Evolutionary conservation across 2,888 invertebrate species (phyloP), one percentile per base, ranked within the genome.

Genomic region (Eilema griseolum): DNA sequence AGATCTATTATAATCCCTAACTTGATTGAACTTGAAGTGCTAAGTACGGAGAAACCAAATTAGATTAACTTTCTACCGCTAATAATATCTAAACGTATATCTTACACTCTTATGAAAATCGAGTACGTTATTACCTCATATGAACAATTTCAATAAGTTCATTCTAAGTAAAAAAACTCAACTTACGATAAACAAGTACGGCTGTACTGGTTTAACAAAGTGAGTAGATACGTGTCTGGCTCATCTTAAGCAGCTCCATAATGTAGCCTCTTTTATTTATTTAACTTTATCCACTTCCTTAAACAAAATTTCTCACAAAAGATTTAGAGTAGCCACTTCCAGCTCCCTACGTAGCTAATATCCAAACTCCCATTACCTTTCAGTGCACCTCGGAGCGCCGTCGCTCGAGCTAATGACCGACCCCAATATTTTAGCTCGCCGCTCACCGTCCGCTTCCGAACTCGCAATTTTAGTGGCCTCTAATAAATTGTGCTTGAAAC

Each of bases 401-500:
- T 61, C 64, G 64, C 24, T 65, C 63, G 67, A 67, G 66, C 70
- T 72, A 72, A 72, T 69, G 62, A 66, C 72, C 67, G 75, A 72
- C 75, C 77, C 64, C 71, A 65, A 72, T 75, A 66, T 68, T 70
- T 72, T 69, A 72, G 61, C 61, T 61, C 67, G 52, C 62, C 72
- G 72, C 57, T 41, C 57, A 60, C 61, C 72, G 66, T 57, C 37
- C 67, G 59, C 66, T 52, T 52, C 52, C 60, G 37, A 72, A 68
- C 61, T 67, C 61, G 64, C 61, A 28, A 62, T 67, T 69, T 63
- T 56, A 63, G 61, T 67, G 69, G 70, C 82, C 74, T n/a, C 56
- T 79, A 79, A 82, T 78, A 82, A 82, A 80, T 82, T 77, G 76
- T 72, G 78, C 78, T 82, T 76, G 74, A 78, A 83, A 82, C 80